Conservation (phyloP, 2,888 invertebrate species). For the Dioctria linearis region DNA sequence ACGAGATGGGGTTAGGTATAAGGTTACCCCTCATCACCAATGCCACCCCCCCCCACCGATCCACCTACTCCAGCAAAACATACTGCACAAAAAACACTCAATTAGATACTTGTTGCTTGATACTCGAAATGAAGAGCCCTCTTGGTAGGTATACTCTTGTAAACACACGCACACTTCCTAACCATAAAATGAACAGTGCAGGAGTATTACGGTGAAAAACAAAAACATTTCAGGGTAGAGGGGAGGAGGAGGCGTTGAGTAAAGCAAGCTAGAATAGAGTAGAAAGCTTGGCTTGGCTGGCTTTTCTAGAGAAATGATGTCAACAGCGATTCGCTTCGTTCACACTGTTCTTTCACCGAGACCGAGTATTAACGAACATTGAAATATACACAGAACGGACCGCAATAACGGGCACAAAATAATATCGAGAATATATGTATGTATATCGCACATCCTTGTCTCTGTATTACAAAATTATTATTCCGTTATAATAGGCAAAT, state of each 20-base stretch:
- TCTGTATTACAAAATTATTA: constrained; percentile 44
- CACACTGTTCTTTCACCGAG: background rate
- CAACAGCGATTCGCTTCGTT: constrained; percentile 34
- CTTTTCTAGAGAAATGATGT: constrained; percentile 34
- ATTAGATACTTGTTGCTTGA: constrained; percentile 50
- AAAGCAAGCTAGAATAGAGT: background rate
- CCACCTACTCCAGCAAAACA: background rate
- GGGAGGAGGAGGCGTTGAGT: constrained; percentile 29
- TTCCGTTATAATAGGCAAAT: constrained; percentile 60
- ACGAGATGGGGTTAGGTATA: background rate
- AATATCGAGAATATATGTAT: background rate
- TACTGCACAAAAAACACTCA: constrained; percentile 7
- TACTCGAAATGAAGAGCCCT: constrained; percentile 35
- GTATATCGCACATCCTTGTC: background rate
- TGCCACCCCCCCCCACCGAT: constrained; percentile 3
- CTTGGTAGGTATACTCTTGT: background rate
- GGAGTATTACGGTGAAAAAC: constrained; percentile 28
- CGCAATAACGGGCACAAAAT: no score
- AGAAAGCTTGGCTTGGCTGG: constrained; percentile 3
- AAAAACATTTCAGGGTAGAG: constrained; percentile 7
- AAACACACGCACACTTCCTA: constrained; percentile 2
- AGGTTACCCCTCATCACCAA: background rate
- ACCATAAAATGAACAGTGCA: background rate
- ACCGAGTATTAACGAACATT: background rate
- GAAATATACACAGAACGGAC: no score